Evolutionary conservation across 2,888 invertebrate genomes (phyloP), one percentile per base, ranked within the genome.

Genomic region (Mimachlamys varia): DNA sequence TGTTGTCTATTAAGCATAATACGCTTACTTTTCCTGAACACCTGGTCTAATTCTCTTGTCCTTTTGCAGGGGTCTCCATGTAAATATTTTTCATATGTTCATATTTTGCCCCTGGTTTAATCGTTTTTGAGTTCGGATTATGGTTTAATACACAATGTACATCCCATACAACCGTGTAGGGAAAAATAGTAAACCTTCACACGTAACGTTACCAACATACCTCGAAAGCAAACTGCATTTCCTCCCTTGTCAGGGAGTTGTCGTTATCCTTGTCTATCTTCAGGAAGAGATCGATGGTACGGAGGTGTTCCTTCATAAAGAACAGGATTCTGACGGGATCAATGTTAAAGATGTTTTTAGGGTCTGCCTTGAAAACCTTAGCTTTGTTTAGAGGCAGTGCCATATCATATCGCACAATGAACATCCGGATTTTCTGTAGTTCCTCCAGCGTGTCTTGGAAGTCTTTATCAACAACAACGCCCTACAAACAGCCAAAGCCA

Each of bases 391-490:
- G 88, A 27, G 95, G 94, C 37, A 95, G 92, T 15, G 94, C 90
- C 13, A 89, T 89, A 76, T 94, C 95, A 89, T 95, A 96, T 38
- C 93, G 93, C 13, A 94, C 95, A 22, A 93, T 92, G 89, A 96
- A 94, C 49, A 94, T 89, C 12, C 95, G 91, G 7, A 90, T 90
- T 22, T 93, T 90, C 27, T 93, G 94, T 5, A 96, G 92, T 49
- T 95, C 93, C n/a, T 94, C 93, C 33, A 96, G 91, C 19, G 95
- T 90, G 0, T 90, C 90, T 53, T 95, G 94, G 89, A 96, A 96
- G 38, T 95, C 95, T 89, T 95, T 95, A 92, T 95, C 95, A 7
- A 96, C 96, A n/a, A 96, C 94, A 0, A 95, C 90, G n/a, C 95
- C 95, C 96, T 96, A 93, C 7, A 91, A 90, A 76, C 53, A 53